Base-by-base conservation (phyloP, 2,888 invertebrate species). In the Azorinus chamasolen region DNA sequence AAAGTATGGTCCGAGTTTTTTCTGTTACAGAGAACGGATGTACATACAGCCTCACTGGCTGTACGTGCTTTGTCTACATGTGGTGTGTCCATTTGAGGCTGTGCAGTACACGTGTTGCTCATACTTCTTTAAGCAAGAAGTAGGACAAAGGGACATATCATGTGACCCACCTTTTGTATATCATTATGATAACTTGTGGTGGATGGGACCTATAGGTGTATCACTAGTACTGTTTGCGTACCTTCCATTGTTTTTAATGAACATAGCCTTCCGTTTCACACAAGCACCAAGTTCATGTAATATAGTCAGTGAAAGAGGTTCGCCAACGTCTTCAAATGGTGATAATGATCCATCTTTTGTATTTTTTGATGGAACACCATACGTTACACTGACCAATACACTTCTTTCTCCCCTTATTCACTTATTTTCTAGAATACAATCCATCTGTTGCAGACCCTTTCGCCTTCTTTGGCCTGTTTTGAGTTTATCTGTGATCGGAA, bases 81-180 rank as follows among this genome's bases (percentile, higher is more conserved):
- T 81, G 8, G 64, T 77, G n/a, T 81, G 81, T 61, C 77, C 77
- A 5, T n/a, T 74, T 18, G 77, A 74, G 54, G 61, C 71, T 0
- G 68, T 74, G 3, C 62, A 77, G 14, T 72, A 81, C 39, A 41
- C 57, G 25, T 81, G 81, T 39, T 81, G 81, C 45, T 39, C 50
- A 2, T 65, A 66, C 41, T 45, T 54, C 10, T 78, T 54, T 57
- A 57, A 61, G 18, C 46, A 39, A 16, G n/a, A 16, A 0, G 32
- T 18, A 14, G 41, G 57, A n/a, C 43, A 43, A 16, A 39, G 66
- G n/a, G 58, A 25, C 12, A 32, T 77, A 24, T 22, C 25, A 0
- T 81, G 81, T 57, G 37, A 65, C 16, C 32, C 4, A 4, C 5
- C 5, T 4, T 32, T 6, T 10, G 18, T 46, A 12, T 53, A 57